Evolutionary conservation across 92 coral and sea anemone genomes (phyloP), one percentile per base, ranked within the genome.

Genomic region (Heliopora coerulea): DNA sequence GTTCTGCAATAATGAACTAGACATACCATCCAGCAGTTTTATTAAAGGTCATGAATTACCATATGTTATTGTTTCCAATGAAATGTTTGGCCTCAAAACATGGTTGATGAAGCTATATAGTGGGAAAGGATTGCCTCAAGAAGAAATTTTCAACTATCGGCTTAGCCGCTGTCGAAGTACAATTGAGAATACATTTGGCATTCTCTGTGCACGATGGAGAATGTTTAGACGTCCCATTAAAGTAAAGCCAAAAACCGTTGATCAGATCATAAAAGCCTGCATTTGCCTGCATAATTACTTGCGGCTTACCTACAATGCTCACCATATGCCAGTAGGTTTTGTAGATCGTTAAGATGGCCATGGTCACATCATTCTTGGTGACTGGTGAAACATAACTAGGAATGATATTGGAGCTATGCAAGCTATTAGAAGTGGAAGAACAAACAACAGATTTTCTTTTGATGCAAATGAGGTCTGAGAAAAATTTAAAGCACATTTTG

Each of bases 141-240:
- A 40, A 48, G 23, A 37, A 78, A 52, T 78, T 50, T 78, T 34
- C 49, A 78, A 78, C 59, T 78, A 56, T 39, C 49, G 76, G 25
- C 82, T 77, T 44, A 14, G 15, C n/a, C n/a, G 72, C 28, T 62
- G 73, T 41, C 24, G 82, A 21, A 29, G 83, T 12, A 66, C 67
- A 20, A 66, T 78, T 23, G 83, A 78, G 42, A 78, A 78, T 78
- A 30, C 83, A 34, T 65, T 78, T 67, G 77, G 83, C 33, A 78
- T 78, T 23, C 41, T 67, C 26, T 28, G 34, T 17, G 83, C 83
- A 32, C 19, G 67, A 26, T 78, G 76, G 83, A 34, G 83, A 13
- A 56, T 78, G 13, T 78, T 78, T 35, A 65, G 76, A 49, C 57
- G 83, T 14, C 83, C 83, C 25, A 78, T 78, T 35, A 46, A 14